phyloP scores from a whole-genome alignment of 2,888 invertebrate genomes.

The Hipparchia sbordonii region DNA sequence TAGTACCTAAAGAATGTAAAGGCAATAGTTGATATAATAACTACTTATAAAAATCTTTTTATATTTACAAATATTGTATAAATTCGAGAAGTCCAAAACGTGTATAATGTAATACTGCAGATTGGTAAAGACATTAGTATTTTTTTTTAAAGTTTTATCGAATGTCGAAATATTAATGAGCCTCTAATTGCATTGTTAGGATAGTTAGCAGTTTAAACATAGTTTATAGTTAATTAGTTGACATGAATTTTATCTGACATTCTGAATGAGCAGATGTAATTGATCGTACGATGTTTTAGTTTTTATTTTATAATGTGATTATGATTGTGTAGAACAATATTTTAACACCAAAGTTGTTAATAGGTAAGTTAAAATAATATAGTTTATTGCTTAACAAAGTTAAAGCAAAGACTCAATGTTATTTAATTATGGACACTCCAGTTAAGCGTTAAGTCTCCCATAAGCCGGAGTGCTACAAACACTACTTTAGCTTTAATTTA shows the following conservation, averaged over 20 bases:
- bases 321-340: background rate
- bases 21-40: too few species aligned
- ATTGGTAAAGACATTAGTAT: background rate
- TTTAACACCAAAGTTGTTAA: background rate
- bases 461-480: too few species aligned
- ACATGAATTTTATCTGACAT: background rate
- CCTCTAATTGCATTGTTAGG: background rate
- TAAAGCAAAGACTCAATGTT: too few species aligned
- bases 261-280: background rate
- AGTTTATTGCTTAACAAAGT: background rate
- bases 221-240: conserved; percentile 2
- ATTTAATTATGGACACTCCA: too few species aligned
- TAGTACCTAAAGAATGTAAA: too few species aligned
- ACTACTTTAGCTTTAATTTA: too few species aligned
- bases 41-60: too few species aligned
- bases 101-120: background rate
- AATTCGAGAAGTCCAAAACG: too few species aligned
- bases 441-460: too few species aligned
- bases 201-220: background rate
- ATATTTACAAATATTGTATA: too few species aligned
- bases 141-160: background rate
- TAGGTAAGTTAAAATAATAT: background rate
- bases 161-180: background rate
- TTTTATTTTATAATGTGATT: background rate
- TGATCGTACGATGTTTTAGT: background rate